These are phyloP conservation scores for Drosophila arawakana DNA, from an alignment of 1,140 invertebrate species.

Conservation along the genomic window DNA sequence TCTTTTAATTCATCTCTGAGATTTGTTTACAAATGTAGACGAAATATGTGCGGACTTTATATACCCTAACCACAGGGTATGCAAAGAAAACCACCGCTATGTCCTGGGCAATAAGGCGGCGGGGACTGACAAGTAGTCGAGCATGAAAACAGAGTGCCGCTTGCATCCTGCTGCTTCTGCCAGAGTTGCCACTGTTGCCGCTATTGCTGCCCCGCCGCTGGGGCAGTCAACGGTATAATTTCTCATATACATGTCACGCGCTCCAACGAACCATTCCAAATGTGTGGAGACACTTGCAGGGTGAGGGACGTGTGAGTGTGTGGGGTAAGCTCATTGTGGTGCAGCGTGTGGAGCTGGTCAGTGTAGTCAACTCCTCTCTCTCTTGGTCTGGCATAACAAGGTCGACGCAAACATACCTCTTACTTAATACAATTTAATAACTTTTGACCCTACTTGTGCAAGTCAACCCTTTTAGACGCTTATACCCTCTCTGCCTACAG, in stretches of 20 bases:
- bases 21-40: too few relatives aligned
- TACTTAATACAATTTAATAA: neutral
- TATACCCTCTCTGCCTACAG: neutral
- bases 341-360: conserved; percentile 5
- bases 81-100: conserved; percentile 12
- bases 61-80: too few relatives aligned
- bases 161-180: conserved; percentile 49
- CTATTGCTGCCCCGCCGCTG: conserved; percentile 32
- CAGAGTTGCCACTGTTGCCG: neutral
- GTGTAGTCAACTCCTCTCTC: conserved; percentile 10
- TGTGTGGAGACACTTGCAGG: conserved; percentile 71
- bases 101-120: conserved; percentile 4
- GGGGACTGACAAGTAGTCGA: conserved; percentile 41
- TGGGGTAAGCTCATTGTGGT: neutral
- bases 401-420: conserved; percentile 16
- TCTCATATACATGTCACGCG: conserved; percentile 82
- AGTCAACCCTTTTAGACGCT: neutral
- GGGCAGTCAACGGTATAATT: conserved; percentile 82
- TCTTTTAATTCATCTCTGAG: too few relatives aligned
- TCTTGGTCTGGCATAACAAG: conserved; percentile 3
- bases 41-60: too few relatives aligned
- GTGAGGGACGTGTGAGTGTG: neutral
- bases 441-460: neutral
- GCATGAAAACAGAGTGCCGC: conserved; percentile 78
- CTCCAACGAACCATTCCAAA: conserved; percentile 79